Percentiles rank a stretch among this genome's conserved stretches.
phyloP scores from a whole-genome alignment of 1,140 invertebrate species.

The Heliconius hermathena region DNA sequence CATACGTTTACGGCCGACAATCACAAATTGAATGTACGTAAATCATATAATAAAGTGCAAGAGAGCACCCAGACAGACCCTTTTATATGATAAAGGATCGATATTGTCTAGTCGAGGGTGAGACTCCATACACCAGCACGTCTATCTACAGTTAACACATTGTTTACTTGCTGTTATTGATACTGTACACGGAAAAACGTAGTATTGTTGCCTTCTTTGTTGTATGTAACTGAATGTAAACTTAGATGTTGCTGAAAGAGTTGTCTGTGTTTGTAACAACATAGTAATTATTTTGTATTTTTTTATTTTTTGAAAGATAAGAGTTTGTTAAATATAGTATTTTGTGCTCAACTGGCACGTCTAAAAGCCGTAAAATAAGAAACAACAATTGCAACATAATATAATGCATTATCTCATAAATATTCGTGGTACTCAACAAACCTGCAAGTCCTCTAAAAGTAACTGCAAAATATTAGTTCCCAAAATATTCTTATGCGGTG shows the following conservation, averaged over 20 bases:
- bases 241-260: constrained; percentile 2
- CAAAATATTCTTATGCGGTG: constrained; percentile 67
- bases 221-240: background rate
- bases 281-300: background rate
- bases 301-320: background rate
- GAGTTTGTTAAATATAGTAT: background rate
- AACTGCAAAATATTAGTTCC: constrained; percentile 76
- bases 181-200: background rate
- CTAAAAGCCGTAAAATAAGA: background rate
- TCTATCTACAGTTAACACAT: background rate
- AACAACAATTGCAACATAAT: too few relatives aligned
- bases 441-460: constrained; percentile 79
- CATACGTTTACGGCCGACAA: background rate
- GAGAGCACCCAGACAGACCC: background rate
- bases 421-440: constrained; percentile 42
- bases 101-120: constrained; percentile 3
- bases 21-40: background rate
- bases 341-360: background rate
- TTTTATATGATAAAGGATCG: background rate
- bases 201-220: constrained; percentile 4
- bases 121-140: background rate
- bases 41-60: background rate
- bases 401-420: background rate
- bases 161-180: constrained; percentile 12
- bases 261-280: background rate